These are phyloP conservation scores for Varecia variegata DNA, from an alignment of 2,797 vertebrate genomes.

Conservation along the genomic window DNA sequence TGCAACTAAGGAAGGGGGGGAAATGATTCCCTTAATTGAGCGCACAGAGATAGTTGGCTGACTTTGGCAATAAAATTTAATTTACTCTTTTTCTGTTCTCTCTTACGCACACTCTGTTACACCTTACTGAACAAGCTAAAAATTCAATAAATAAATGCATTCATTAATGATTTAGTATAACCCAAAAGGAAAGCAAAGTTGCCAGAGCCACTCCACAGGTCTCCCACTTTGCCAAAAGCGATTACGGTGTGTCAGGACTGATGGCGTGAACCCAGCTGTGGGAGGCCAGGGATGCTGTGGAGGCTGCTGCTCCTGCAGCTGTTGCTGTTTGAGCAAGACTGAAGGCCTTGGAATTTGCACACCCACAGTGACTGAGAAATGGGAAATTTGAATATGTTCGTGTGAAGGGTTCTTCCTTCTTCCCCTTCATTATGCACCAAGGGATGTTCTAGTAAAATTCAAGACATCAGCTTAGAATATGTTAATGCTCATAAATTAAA, in stretches of 20 bases:
- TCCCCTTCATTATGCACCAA: slow-evolving; percentile 56
- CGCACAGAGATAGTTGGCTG: slow-evolving; percentile 41
- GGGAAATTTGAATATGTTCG: neutral
- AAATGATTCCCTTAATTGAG: slow-evolving; percentile 42
- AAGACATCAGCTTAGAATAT: slow-evolving; percentile 72
- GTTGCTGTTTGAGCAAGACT: neutral
- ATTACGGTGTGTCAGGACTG: neutral
- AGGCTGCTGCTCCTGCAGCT: neutral
- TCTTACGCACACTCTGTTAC: slow-evolving; percentile 32
- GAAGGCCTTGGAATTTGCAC: slow-evolving; percentile 3
- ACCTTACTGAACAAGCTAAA: slow-evolving; percentile 70
- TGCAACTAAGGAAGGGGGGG: neutral
- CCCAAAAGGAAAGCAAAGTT: slow-evolving; percentile 64
- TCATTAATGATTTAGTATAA: slow-evolving; percentile 74
- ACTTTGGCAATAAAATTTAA: slow-evolving; percentile 59
- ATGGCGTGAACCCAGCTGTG: neutral
- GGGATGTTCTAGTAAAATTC: slow-evolving; percentile 64
- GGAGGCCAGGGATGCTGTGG: neutral
- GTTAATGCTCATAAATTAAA: slow-evolving; percentile 79
- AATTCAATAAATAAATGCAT: slow-evolving; percentile 77
- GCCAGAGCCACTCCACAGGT: neutral
- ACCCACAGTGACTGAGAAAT: slow-evolving; percentile 13
- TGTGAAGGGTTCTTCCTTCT: slow-evolving; percentile 45
- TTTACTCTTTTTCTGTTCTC: slow-evolving; percentile 48
- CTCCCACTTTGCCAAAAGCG: slow-evolving; percentile 58